Percentiles rank a stretch among this genome's conserved stretches.
These are phyloP conservation scores for Ophion costatus DNA, from an alignment of 2,888 invertebrate species.

Conservation along the genomic window DNA sequence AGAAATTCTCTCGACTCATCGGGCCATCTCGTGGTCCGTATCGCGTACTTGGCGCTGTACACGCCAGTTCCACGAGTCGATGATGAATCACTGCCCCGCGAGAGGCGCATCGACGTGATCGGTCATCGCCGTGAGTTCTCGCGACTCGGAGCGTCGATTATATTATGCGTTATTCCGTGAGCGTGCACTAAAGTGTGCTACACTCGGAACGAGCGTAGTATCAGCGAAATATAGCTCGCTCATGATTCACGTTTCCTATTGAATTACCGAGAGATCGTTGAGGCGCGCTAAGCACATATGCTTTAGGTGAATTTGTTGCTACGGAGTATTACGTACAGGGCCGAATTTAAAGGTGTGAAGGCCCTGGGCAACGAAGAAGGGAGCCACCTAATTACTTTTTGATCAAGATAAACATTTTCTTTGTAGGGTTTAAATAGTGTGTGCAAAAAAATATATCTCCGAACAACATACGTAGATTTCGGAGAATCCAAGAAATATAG, in stretches of 20 bases:
- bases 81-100: conserved; percentile 1
- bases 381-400: too few relatives aligned
- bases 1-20: neutral
- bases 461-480: too few relatives aligned
- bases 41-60: neutral
- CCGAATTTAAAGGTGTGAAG: too few relatives aligned
- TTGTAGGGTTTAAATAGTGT: too few relatives aligned
- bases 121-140: conserved; percentile 31
- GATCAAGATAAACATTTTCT: too few relatives aligned
- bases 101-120: conserved; percentile 40
- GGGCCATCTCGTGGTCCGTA: neutral
- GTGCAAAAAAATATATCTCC: too few relatives aligned
- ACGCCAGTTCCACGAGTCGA: neutral
- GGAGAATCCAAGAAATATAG: too few relatives aligned
- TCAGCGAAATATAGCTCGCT: conserved; percentile 23
- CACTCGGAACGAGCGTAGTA: conserved; percentile 27
- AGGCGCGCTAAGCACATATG: neutral
- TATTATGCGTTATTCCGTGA: conserved; percentile 36
- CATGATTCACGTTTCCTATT: conserved; percentile 62
- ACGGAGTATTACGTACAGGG: neutral
- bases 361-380: too few relatives aligned
- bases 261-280: conserved; percentile 44
- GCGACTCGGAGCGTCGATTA: conserved; percentile 34
- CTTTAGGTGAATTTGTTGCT: neutral
- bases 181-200: conserved; percentile 26